These are phyloP conservation scores for Erynnis tages DNA, from an alignment of 2,888 invertebrate genomes.

Conservation along the genomic window DNA sequence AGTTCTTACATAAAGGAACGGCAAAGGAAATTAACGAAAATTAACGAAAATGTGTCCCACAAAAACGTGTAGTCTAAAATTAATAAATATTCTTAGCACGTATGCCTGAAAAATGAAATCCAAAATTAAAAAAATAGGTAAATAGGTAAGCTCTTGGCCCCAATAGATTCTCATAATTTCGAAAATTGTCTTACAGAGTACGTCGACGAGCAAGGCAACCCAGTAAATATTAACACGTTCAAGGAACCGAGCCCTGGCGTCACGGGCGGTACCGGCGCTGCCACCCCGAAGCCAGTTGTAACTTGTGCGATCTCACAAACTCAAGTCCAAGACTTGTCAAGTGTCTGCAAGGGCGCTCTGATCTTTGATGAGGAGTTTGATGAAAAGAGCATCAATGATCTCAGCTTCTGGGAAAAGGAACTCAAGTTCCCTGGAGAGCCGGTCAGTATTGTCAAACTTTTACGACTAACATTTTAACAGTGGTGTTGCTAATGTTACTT, in stretches of 20 bases:
- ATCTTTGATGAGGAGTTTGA: conserved; percentile 84
- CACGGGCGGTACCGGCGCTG: conserved; percentile 7
- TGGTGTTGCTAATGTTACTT: background rate
- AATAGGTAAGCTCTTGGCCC: too few relatives aligned
- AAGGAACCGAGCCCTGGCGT: conserved; percentile 29
- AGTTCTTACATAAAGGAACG: too few relatives aligned
- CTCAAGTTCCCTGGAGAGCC: conserved; percentile 82
- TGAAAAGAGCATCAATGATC: conserved; percentile 45
- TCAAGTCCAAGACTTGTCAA: conserved; percentile 44
- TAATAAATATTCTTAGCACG: too few relatives aligned
- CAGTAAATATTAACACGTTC: conserved; percentile 34
- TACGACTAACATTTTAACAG: too few relatives aligned
- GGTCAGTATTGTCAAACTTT: conserved; percentile 58
- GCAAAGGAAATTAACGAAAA: too few relatives aligned
- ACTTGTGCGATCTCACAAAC: conserved; percentile 49
- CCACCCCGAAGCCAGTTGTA: conserved; percentile 31
- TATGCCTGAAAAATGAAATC: too few relatives aligned
- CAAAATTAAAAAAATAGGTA: too few relatives aligned
- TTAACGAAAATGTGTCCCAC: background rate
- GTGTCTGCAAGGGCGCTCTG: conserved; percentile 75
- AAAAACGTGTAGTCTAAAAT: too few relatives aligned
- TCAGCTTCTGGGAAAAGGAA: conserved; percentile 74
- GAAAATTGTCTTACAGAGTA: background rate
- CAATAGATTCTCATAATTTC: background rate
- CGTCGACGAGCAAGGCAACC: conserved; percentile 29